Evolutionary conservation across 2,113 vertebrate species (phyloP), one percentile per base, ranked within the genome.

Genomic region (Scartelaos histophorus): DNA sequence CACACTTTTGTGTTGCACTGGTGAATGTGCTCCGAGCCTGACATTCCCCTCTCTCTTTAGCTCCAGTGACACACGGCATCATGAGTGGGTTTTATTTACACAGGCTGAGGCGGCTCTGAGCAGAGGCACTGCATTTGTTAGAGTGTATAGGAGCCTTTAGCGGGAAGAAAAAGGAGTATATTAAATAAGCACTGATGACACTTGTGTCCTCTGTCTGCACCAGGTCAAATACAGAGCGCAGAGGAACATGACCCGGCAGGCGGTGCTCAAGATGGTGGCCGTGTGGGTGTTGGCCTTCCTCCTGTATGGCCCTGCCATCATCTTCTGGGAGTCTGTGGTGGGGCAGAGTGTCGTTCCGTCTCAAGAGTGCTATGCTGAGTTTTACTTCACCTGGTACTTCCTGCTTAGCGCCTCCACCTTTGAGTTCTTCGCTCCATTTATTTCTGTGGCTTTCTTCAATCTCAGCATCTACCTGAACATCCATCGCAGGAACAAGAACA

Each of bases 211-310:
- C 87, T 57, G 79, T 78, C 35, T 68, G 24, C 22, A 54, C 21
- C 82, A 98, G 96, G 92, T 97, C 1, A 93, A 93, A 70, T 97
- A 96, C 83, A 90, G 96, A 88, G 89, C 90, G 7, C 94, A 92
- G 57, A 89, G 92, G 38, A 89, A 93, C 68, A 91, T 92, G 68
- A 90, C 82, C 0, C 93, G 82, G 68, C 94, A 76, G 69, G 93
- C 92, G 6, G 83, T 95, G 45, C 3, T 88, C 25, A 93, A 92
- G 89, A 96, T 98, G 95, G 80, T 92, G 70, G 88, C 91, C 0
- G 91, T 95, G 35, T 97, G 96, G 96, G 84, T 94, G 69, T 60
- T 95, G 22, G 95, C 96, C 16, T 98, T 98, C 74, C 92, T 96
- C 45, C 92, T 95, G 53, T 95, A 97, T 13, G 93, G 95, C 62